A percentile compares a stretch with the other conserved stretches of the same genome.
Conservation (phyloP, 64 coral and sea anemone species). For the Actinia tenebrosa region DNA sequence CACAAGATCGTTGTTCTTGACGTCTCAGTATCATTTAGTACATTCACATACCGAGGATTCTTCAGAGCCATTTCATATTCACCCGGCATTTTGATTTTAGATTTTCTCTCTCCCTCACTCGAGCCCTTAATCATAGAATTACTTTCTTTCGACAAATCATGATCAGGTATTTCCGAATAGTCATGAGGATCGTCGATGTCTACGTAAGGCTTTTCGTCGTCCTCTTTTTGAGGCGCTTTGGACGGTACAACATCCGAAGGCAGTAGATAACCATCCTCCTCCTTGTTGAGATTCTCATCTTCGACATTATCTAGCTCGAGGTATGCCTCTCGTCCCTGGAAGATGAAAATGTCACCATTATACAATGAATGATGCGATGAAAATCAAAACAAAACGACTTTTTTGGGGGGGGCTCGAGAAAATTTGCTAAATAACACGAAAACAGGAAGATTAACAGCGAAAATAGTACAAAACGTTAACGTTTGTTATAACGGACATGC, state of each 20-base stretch:
- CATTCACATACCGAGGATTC: constrained; percentile 12
- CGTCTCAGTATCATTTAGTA: not conserved
- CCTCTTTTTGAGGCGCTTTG: not conserved
- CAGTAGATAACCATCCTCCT: constrained; percentile 45
- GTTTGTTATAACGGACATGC: no score
- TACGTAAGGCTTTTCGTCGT: not conserved
- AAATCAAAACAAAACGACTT: no score
- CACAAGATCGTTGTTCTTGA: constrained; percentile 1
- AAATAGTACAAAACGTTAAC: no score
- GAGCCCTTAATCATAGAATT: not conserved
- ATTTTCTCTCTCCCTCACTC: not conserved
- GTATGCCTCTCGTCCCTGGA: constrained; percentile 47
- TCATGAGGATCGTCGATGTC: not conserved
- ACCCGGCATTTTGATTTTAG: not conserved
- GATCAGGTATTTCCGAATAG: constrained; percentile 5
- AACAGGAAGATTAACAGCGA: no score
- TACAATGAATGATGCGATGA: no score
- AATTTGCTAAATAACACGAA: no score
- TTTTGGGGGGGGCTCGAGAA: no score
- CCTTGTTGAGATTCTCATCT: constrained; percentile 16
- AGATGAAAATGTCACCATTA: not conserved
- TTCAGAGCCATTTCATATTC: constrained; percentile 15
- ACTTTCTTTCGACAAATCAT: not conserved
- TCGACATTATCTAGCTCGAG: constrained; percentile 39
- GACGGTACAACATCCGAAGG: constrained; percentile 15